Evolutionary conservation across 2,888 invertebrate genomes (phyloP), one percentile per base, ranked within the genome.

Genomic region (Diloba caeruleocephala): DNA sequence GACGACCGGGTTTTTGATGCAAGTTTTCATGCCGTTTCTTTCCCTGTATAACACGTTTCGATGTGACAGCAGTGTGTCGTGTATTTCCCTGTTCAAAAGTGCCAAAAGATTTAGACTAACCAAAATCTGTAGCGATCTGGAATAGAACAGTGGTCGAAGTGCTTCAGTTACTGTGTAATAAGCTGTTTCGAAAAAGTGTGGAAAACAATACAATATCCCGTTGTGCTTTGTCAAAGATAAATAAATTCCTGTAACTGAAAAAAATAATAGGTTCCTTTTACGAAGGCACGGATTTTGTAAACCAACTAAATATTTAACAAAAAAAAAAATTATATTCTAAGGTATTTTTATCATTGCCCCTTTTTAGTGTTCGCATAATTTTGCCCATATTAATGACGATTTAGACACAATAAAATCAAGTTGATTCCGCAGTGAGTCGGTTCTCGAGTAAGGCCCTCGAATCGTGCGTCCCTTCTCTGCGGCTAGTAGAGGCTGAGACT

Each of bases 51-150:
- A 36, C 28, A 37, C 6, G 31, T 29, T 37, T 39, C 41, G 36
- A 12, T 29, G 36, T 32, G 32, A 8, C 23, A 9, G 34, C 9
- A 15, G 63, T 19, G 19, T 10, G 63, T 55, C 39, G 55, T 41
- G 44, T 39, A 7, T 8, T 15, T 19, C 34, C 9, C 13, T 33
- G 10, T 8, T 13, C 3, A n/a, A n/a, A 14, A 26, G 0, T 12
- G n/a, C n/a, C n/a, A 4, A 14, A 23, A 26, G 1, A 23, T 9
- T 1, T 23, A 8, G 7, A 9, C 23, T 23, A 23, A 23, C n/a
- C n/a, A n/a, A n/a, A n/a, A n/a, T n/a, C n/a, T n/a, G n/a, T n/a
- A n/a, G n/a, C n/a, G n/a, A n/a, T n/a, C n/a, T n/a, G n/a, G n/a
- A n/a, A n/a, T n/a, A n/a, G n/a, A n/a, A n/a, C n/a, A n/a, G n/a